A percentile compares a stretch with the other conserved stretches of the same genome.
These are phyloP conservation scores for Drosophila infuscata DNA, from an alignment of 2,888 invertebrate genomes.

Conservation along the genomic window DNA sequence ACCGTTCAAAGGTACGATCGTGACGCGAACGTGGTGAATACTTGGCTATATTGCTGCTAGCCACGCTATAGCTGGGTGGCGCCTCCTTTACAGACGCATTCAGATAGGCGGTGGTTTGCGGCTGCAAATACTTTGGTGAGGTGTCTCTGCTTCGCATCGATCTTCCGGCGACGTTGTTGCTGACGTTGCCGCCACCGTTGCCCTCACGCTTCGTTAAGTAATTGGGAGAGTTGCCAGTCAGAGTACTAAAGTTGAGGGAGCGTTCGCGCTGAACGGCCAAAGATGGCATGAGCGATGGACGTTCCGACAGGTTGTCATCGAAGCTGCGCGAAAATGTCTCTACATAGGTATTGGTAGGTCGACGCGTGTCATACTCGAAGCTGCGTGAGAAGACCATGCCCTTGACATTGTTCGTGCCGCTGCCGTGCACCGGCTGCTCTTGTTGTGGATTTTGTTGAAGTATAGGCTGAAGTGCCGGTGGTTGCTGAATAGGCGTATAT, in stretches of 20 bases:
- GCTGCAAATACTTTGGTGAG: constrained; percentile 84
- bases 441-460: constrained; percentile 63
- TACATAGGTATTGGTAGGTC: constrained; percentile 81
- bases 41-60: constrained; percentile 42
- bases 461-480: constrained; percentile 47
- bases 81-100: constrained; percentile 83
- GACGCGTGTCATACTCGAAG: constrained; percentile 84
- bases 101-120: constrained; percentile 82
- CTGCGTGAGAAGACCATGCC: constrained; percentile 85
- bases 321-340: constrained; percentile 85
- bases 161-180: constrained; percentile 59
- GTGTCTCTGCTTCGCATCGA: constrained; percentile 82
- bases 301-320: constrained; percentile 84
- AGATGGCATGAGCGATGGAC: constrained; percentile 57
- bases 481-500: constrained; percentile 49
- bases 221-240: constrained; percentile 85
- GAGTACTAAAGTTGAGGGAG: constrained; percentile 83
- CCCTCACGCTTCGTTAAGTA: constrained; percentile 84
- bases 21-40: constrained; percentile 75
- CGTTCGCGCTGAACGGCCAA: constrained; percentile 78
- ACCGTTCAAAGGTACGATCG: constrained; percentile 80
- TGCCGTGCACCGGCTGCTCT: constrained; percentile 35
- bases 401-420: constrained; percentile 59
- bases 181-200: constrained; percentile 33
- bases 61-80: constrained; percentile 79